Percentiles rank a stretch among this genome's conserved stretches.
These are phyloP conservation scores for Oryzias curvinotus DNA, from an alignment of 2,113 vertebrate species.

Conservation along the genomic window DNA sequence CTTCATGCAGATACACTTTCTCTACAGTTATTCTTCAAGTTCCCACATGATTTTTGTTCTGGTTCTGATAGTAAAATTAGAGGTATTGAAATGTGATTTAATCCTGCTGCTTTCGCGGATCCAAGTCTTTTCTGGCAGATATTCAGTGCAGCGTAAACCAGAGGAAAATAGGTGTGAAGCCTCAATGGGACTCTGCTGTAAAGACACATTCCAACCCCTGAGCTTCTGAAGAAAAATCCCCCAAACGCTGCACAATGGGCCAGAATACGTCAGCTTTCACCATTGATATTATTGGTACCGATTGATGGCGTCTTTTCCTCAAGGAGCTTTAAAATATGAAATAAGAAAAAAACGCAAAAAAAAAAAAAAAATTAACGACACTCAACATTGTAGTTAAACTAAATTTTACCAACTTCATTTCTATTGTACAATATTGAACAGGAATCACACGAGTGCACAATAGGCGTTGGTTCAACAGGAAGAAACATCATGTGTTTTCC, in stretches of 20 bases:
- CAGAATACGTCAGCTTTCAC: too few relatives aligned
- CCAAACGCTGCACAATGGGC: too few relatives aligned
- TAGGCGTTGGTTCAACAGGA: constrained; percentile 64
- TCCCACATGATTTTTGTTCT: too few relatives aligned
- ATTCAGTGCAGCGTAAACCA: constrained; percentile 14
- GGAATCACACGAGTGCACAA: constrained; percentile 83
- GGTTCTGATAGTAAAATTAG: too few relatives aligned
- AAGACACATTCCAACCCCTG: constrained; percentile 34
- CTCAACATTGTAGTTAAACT: constrained; percentile 81
- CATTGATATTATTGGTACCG: too few relatives aligned
- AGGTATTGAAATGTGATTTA: too few relatives aligned
- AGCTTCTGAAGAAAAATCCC: neutral
- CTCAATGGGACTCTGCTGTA: constrained; percentile 21
- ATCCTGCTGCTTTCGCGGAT: too few relatives aligned
- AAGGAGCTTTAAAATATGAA: neutral
- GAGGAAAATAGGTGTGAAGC: constrained; percentile 28
- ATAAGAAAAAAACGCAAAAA: neutral
- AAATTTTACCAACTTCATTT: constrained; percentile 87
- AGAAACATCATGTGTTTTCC: constrained; percentile 45
- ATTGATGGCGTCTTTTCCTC: neutral
- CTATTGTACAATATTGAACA: constrained; percentile 85
- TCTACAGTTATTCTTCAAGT: too few relatives aligned
- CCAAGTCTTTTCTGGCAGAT: too few relatives aligned
- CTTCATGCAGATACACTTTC: too few relatives aligned
- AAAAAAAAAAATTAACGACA: constrained; percentile 45